Evolutionary conservation across 2,113 vertebrate genomes (phyloP).

Genomic region (Struthidea cinerea): DNA sequence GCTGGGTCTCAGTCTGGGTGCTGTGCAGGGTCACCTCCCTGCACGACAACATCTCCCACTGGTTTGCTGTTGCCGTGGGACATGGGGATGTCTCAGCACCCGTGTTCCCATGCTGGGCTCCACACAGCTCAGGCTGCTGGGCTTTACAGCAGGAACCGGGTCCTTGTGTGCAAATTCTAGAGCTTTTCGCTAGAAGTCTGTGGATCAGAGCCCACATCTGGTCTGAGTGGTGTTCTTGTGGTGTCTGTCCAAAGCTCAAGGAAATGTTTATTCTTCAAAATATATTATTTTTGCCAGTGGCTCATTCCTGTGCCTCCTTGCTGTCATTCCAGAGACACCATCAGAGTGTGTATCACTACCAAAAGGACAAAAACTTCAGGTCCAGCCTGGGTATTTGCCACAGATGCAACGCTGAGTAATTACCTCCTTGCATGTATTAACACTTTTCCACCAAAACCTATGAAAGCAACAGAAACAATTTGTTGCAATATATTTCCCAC

Average conservation of each 20-base stretch:
- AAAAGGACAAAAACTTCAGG: background rate
- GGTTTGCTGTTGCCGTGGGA: background rate
- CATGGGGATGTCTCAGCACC: accelerated
- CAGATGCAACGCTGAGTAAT: background rate
- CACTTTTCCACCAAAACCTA: background rate
- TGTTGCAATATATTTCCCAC: background rate
- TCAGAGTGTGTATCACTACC: background rate
- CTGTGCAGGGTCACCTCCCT: background rate
- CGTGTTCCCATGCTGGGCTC: accelerated
- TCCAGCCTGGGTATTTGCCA: background rate
- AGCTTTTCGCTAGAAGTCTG: background rate
- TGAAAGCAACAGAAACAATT: background rate
- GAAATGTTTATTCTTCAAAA: background rate
- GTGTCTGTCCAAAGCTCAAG: background rate
- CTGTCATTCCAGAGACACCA: background rate
- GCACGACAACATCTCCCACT: accelerated
- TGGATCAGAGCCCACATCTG: background rate
- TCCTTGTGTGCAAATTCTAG: background rate
- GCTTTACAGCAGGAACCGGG: background rate
- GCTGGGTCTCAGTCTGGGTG: background rate
- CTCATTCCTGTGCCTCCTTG: background rate
- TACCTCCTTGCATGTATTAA: accelerated
- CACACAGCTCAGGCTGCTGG: background rate
- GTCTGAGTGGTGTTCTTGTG: background rate
- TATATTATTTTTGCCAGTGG: background rate